phyloP scores from a whole-genome alignment of 2,888 invertebrate genomes.

The Polietes domitor region DNA sequence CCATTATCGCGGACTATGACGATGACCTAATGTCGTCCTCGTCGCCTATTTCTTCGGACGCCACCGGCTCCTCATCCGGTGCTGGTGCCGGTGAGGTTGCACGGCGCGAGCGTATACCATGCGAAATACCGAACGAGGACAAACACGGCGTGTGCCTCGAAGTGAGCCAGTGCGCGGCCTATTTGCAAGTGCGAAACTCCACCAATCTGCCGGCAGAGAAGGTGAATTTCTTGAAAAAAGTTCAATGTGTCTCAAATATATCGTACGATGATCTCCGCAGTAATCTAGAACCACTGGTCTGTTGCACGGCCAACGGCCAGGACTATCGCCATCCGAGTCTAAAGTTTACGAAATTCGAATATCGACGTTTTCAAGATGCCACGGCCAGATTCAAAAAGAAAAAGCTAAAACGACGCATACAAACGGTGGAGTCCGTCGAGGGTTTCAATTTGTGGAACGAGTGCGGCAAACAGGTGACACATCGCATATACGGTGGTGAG shows the following conservation, averaged over 20 bases:
- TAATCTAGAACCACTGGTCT: constrained; percentile 71
- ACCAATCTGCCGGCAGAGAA: constrained; percentile 76
- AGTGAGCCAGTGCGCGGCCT: constrained; percentile 75
- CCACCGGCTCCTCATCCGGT: neutral
- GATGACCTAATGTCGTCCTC: constrained; percentile 17
- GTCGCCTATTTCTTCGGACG: neutral
- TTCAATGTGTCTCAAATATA: constrained; percentile 74
- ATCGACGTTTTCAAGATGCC: constrained; percentile 73
- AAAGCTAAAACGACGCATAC: constrained; percentile 77
- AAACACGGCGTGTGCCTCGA: constrained; percentile 76
- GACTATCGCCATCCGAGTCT: constrained; percentile 76
- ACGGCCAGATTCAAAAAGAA: constrained; percentile 76
- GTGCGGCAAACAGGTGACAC: constrained; percentile 83
- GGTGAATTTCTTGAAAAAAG: constrained; percentile 77
- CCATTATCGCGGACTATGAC: neutral
- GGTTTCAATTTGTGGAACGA: constrained; percentile 77
- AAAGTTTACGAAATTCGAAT: constrained; percentile 75
- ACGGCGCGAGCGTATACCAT: constrained; percentile 56
- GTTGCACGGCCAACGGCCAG: constrained; percentile 77
- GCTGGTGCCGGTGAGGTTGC: neutral
- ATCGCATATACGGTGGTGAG: constrained; percentile 84
- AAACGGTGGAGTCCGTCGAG: constrained; percentile 75
- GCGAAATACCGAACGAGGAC: constrained; percentile 79
- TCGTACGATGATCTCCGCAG: constrained; percentile 34
- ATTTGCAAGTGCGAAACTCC: constrained; percentile 76